A percentile compares a stretch with the other conserved stretches of the same genome.
Conservation (phyloP, 2,113 vertebrate genomes). For the Leptobrachium leishanense region DNA sequence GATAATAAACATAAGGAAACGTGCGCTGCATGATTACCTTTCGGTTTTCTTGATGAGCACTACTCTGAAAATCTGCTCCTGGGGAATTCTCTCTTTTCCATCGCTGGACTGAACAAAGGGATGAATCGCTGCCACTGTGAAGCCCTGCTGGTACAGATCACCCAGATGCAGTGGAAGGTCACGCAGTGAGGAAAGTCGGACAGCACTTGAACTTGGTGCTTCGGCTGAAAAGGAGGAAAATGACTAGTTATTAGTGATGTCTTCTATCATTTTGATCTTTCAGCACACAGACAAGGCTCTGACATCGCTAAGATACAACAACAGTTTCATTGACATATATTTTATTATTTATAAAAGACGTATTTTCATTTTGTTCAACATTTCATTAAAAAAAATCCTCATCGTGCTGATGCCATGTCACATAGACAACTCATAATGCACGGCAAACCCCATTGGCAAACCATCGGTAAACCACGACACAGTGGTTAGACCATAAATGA, state of each 20-base stretch:
- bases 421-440: no score
- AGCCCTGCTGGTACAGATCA: conserved; percentile 93
- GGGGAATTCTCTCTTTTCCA: conserved; percentile 77
- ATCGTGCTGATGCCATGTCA: no score
- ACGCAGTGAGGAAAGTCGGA: conserved; percentile 83
- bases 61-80: conserved; percentile 89
- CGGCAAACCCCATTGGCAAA: no score
- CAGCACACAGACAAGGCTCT: no score
- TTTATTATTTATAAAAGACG: no score
- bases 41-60: conserved; percentile 87
- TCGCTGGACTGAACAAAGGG: conserved; percentile 88
- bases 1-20: background rate
- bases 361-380: no score
- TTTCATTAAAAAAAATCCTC: no score
- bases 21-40: conserved; percentile 69
- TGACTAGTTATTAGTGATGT: background rate
- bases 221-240: conserved; percentile 62
- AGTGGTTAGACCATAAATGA: background rate
- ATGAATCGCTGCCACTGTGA: conserved; percentile 83
- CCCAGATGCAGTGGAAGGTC: conserved; percentile 89
- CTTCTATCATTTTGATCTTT: no score
- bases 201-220: conserved; percentile 77
- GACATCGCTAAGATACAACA: no score
- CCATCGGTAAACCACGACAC: no score
- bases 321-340: no score